These are phyloP conservation scores for Pocillopora grandis DNA, from an alignment of 92 coral and sea anemone genomes.

Conservation along the genomic window DNA sequence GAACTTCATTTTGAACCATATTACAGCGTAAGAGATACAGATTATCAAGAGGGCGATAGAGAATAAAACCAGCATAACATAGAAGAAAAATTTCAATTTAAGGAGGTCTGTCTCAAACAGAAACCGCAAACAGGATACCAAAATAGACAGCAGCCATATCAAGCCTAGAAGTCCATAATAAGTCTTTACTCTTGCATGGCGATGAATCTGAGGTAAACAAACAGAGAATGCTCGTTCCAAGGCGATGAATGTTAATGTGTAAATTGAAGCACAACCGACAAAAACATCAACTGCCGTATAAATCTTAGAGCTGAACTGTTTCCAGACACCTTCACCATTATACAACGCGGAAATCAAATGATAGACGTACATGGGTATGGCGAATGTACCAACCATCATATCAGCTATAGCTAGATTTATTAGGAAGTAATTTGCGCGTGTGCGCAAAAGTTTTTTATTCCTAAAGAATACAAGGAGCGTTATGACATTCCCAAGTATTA, in stretches of 20 bases:
- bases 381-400: slow-evolving; percentile 75
- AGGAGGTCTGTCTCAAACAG: slow-evolving; percentile 51
- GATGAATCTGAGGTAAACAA: slow-evolving; percentile 73
- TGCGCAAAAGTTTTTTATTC: slow-evolving; percentile 71
- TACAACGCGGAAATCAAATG: slow-evolving; percentile 53
- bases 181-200: slow-evolving; percentile 45
- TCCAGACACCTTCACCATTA: slow-evolving; percentile 56
- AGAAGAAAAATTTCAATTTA: slow-evolving; percentile 68
- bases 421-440: slow-evolving; percentile 83
- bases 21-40: slow-evolving; percentile 68
- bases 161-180: slow-evolving; percentile 62
- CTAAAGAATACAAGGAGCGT: slow-evolving; percentile 72
- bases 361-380: slow-evolving; percentile 77
- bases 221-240: slow-evolving; percentile 77
- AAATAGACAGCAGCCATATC: slow-evolving; percentile 68
- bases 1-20: slow-evolving; percentile 78
- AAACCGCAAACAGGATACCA: slow-evolving; percentile 59
- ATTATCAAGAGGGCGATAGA: slow-evolving; percentile 64
- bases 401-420: slow-evolving; percentile 83
- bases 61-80: slow-evolving; percentile 67
- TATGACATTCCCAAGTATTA: slow-evolving; percentile 73
- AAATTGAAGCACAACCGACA: slow-evolving; percentile 83
- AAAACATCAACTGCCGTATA: slow-evolving; percentile 70
- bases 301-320: slow-evolving; percentile 35
- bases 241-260: slow-evolving; percentile 75